These are phyloP conservation scores for Cyanistes caeruleus DNA, from an alignment of 2,113 vertebrate genomes.

Conservation along the genomic window DNA sequence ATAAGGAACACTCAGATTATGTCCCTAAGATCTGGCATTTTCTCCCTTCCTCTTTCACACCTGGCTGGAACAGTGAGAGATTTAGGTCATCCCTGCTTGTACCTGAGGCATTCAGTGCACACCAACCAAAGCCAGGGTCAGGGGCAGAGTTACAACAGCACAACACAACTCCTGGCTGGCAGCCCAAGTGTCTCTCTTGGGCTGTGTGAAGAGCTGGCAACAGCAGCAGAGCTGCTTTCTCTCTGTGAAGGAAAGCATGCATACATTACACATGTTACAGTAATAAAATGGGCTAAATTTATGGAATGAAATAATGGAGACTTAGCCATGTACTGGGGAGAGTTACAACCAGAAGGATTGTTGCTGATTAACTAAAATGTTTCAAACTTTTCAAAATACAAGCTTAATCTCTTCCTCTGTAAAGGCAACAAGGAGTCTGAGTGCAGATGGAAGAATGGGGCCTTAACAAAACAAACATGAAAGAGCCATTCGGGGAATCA, in stretches of 20 bases:
- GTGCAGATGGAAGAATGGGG: background rate
- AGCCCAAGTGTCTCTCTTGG: background rate
- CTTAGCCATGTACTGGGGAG: background rate
- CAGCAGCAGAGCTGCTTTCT: background rate
- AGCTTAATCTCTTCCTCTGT: background rate
- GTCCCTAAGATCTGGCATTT: background rate
- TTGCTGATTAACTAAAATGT: background rate
- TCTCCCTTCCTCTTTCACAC: background rate
- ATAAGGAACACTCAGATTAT: background rate
- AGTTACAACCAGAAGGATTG: background rate
- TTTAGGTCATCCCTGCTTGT: background rate
- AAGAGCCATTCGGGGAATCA: background rate
- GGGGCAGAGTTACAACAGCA: background rate
- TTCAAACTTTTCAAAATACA: background rate
- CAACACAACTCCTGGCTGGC: background rate
- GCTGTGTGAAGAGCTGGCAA: background rate
- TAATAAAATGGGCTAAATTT: background rate
- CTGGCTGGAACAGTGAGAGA: background rate
- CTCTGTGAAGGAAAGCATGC: background rate
- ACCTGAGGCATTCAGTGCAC: background rate
- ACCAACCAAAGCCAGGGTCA: background rate
- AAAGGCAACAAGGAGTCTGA: background rate
- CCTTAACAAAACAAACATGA: background rate
- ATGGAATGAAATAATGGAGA: background rate
- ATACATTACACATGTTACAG: background rate